Evolutionary conservation across 1,140 invertebrate genomes (phyloP).

Genomic region (Diabrotica undecimpunctata): DNA sequence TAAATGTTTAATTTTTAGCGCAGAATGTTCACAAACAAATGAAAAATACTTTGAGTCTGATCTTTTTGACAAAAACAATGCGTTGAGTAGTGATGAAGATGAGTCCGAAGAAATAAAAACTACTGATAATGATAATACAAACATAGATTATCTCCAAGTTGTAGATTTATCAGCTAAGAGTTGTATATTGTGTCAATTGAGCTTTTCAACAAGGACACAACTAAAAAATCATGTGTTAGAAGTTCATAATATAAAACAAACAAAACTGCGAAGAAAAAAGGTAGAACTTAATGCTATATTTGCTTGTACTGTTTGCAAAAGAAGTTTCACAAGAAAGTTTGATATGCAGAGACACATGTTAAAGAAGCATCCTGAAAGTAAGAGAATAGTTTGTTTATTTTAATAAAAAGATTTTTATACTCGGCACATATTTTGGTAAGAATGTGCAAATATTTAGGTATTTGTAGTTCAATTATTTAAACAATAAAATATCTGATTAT

Average conservation of each 20-base stretch:
- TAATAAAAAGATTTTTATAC: too few species aligned
- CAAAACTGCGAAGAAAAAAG: slow-evolving; percentile 25
- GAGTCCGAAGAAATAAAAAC: too few species aligned
- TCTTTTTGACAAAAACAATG: too few species aligned
- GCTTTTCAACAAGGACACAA: slow-evolving; percentile 20
- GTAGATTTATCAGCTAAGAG: slow-evolving; percentile 3
- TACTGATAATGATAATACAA: not conserved
- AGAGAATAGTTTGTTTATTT: not conserved
- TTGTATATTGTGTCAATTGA: slow-evolving; percentile 20
- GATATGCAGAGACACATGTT: slow-evolving; percentile 37
- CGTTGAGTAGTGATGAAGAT: too few species aligned
- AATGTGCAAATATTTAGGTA: too few species aligned
- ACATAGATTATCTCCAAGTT: slow-evolving; percentile 1
- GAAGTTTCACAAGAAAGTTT: slow-evolving; percentile 38
- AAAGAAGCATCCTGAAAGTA: slow-evolving; percentile 37
- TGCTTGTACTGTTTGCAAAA: slow-evolving; percentile 34
- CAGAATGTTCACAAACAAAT: too few species aligned
- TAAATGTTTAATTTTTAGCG: too few species aligned
- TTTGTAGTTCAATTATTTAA: too few species aligned
- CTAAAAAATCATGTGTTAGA: slow-evolving; percentile 41
- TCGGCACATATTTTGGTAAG: too few species aligned
- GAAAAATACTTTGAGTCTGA: too few species aligned
- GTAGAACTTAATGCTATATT: slow-evolving; percentile 27
- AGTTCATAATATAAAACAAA: slow-evolving; percentile 34
- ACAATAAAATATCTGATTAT: too few species aligned